Percentiles rank a stretch among this genome's conserved stretches.
Evolutionary conservation across 2,113 vertebrate genomes (phyloP).

Genomic region (Glaucomys volans): DNA sequence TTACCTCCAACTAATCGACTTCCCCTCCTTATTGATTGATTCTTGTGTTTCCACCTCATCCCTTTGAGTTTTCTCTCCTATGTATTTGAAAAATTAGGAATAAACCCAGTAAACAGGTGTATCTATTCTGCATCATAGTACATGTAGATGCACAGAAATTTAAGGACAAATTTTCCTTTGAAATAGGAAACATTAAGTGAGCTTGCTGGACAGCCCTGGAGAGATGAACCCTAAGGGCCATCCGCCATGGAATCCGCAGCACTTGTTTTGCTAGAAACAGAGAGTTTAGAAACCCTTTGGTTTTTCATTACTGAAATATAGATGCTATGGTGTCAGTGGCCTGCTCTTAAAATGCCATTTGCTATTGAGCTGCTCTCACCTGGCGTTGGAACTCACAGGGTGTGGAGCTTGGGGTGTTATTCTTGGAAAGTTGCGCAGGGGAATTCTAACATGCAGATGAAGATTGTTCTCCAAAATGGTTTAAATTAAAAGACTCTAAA

Average conservation of each 20-base stretch:
- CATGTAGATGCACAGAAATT: neutral
- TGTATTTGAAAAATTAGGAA: neutral
- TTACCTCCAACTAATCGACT: neutral
- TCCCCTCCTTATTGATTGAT: rapidly evolving
- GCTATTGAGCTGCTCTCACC: rapidly evolving
- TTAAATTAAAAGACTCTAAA: neutral
- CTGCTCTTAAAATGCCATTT: too few species aligned
- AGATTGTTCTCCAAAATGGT: neutral
- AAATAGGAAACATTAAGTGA: neutral
- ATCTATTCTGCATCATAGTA: neutral
- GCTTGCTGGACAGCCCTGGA: too few species aligned
- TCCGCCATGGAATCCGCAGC: rapidly evolving
- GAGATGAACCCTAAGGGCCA: neutral
- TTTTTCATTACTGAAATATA: neutral
- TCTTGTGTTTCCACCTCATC: neutral
- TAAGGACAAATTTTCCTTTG: neutral
- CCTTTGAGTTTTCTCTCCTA: neutral
- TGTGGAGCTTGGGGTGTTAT: neutral
- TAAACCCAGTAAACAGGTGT: neutral
- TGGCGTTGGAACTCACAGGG: neutral
- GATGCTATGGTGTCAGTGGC: rapidly evolving
- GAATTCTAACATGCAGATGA: neutral
- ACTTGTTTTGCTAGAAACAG: rapidly evolving
- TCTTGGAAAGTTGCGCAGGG: slow-evolving; percentile 15
- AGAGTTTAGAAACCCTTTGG: neutral